Evolutionary conservation across 30 jellyfish, hydroid and myxozoan genomes (phyloP), one percentile per base, ranked within the genome.

Genomic region (Pseudorhiza aurosa): DNA sequence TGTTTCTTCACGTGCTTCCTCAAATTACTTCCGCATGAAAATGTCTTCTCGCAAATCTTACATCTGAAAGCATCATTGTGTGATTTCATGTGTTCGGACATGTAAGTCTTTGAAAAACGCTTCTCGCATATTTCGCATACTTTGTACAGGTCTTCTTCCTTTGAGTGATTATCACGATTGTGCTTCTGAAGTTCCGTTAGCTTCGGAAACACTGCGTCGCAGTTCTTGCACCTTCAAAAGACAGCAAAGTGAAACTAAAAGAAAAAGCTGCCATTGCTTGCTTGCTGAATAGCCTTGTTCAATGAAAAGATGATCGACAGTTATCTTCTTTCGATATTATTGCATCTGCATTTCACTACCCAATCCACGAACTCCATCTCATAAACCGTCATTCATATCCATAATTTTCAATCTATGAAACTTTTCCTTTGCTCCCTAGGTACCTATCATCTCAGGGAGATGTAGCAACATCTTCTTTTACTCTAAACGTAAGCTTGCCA

Each of bases 21-120:
- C 85, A 69, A 30, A 51, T 82, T 82, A 75, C 94, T 71, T 29
- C 73, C 81, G 35, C 85, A 69, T 18, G 94, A 82, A 36, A 68
- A 82, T 0, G 68, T 58, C 68, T 68, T 82, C 21, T 5, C 22
- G 43, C 94, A 82, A 1, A 40, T 59, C 12, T 65, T 70, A 64
- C 94, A 82, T 33, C 64, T 58, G 55, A 29, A 69, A 1, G 74
- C 94, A 28, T 60, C 51, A 35, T 28, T 65, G 73, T 82, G 94
- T 24, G 87, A 58, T 25, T 69, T 82, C 18, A 68, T 55, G 79
- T 82, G 94, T 22, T 68, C 94, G 6, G 58, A 17, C 47, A 82
- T 28, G 67, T 82, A 82, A 29, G 39, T 55, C 56, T 58, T 46
- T 4, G 82, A 11, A 36, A 82, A 82, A 10, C 47, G 64, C 57